These are phyloP conservation scores for Benitochromis conjunctus DNA, from an alignment of 2,113 vertebrate species.

Conservation along the genomic window DNA sequence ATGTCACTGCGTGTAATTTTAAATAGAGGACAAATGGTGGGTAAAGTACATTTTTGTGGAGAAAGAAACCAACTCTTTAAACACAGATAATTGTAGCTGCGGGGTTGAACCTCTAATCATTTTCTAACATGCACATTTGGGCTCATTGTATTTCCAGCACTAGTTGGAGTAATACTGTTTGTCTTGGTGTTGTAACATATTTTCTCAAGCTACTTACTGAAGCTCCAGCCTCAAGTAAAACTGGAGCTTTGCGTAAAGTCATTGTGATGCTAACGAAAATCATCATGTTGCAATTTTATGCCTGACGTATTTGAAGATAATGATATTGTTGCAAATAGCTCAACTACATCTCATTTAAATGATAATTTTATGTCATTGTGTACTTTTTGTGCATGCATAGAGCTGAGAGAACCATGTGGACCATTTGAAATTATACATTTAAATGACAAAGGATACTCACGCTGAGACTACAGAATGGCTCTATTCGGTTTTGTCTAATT, in stretches of 20 bases:
- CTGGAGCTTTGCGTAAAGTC: background rate
- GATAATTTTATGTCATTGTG: conserved; percentile 21
- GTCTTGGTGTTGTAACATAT: background rate
- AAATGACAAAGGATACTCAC: conserved; percentile 18
- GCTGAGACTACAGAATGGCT: conserved; percentile 21
- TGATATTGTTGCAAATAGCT: conserved; percentile 21
- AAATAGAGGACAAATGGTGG: background rate
- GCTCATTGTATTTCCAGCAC: background rate
- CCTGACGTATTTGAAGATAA: conserved; percentile 36
- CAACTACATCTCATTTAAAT: conserved; percentile 44
- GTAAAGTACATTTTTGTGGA: background rate
- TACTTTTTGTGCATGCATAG: background rate
- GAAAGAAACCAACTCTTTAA: background rate
- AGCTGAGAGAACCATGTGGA: background rate
- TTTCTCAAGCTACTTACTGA: background rate
- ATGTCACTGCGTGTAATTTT: background rate
- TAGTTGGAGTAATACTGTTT: background rate
- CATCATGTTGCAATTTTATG: conserved; percentile 1
- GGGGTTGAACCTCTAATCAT: background rate
- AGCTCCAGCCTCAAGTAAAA: background rate
- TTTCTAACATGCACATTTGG: background rate
- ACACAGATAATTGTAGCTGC: background rate
- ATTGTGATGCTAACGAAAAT: conserved; percentile 11
- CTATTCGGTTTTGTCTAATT: conserved; percentile 45
- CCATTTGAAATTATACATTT: conserved; percentile 31